Conservation (phyloP, 2,797 vertebrate genomes). For the Loris lydekkerianus region DNA sequence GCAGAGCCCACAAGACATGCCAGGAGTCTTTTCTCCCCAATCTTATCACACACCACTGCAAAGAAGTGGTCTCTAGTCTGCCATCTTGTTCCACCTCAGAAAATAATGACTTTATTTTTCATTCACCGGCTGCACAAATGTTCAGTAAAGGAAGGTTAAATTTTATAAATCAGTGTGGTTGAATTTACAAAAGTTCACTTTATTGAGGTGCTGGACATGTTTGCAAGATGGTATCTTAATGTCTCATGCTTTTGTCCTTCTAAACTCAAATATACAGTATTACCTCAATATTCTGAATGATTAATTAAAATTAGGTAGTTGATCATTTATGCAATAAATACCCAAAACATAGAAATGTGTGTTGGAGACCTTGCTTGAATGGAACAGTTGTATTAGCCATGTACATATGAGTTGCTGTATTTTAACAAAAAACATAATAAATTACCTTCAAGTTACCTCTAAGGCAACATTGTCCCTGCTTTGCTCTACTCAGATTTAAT, state of each 20-base stretch:
- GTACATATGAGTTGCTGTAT: background rate
- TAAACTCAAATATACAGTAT: background rate
- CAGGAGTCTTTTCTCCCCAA: no score
- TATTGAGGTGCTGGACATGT: background rate
- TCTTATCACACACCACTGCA: no score
- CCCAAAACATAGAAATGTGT: background rate
- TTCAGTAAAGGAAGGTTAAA: background rate
- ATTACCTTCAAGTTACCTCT: background rate
- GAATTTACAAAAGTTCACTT: constrained; percentile 6
- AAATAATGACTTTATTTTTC: background rate
- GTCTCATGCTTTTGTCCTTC: background rate
- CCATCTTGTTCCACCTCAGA: background rate
- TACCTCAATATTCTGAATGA: constrained; percentile 7
- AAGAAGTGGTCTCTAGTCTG: no score
- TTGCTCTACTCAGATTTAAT: constrained; percentile 21
- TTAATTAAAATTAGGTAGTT: constrained; percentile 21
- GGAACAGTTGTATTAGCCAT: background rate
- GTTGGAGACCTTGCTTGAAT: background rate
- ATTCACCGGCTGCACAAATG: background rate
- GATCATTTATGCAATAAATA: background rate
- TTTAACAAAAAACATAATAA: constrained; percentile 34
- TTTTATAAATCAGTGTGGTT: background rate
- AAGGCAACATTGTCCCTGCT: background rate
- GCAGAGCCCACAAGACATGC: no score
- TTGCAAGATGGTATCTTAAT: background rate